Percentiles rank a stretch among this genome's conserved stretches.
phyloP scores from a whole-genome alignment of 1,140 invertebrate species.

The Drosophila busckii region DNA sequence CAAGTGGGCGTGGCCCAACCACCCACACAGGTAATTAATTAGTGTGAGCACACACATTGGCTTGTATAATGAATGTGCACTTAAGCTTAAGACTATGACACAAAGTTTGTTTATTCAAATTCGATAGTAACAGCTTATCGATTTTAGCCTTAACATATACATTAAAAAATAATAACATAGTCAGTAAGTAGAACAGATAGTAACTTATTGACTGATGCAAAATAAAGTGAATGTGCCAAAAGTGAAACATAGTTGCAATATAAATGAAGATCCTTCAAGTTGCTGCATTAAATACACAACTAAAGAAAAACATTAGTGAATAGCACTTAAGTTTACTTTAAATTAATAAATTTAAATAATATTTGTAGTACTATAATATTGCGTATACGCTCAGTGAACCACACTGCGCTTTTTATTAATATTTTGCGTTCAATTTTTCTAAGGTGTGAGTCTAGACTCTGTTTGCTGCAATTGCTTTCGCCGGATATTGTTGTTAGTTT shows the following conservation, averaged over 20 bases:
- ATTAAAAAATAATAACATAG: neutral
- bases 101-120: neutral
- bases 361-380: no score
- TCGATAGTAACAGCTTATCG: neutral
- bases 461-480: slow-evolving; percentile 72
- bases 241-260: no score
- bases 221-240: no score
- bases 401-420: slow-evolving; percentile 35
- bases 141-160: neutral
- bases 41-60: slow-evolving; percentile 11
- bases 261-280: no score
- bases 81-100: neutral
- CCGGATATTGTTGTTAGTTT: slow-evolving; percentile 76
- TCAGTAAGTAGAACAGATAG: no score
- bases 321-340: no score
- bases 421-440: slow-evolving; percentile 29
- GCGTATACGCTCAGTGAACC: no score
- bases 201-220: no score
- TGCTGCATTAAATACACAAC: no score
- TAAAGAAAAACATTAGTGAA: no score
- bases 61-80: slow-evolving; percentile 16
- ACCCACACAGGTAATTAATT: slow-evolving; percentile 25
- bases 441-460: slow-evolving; percentile 33
- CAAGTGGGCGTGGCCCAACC: slow-evolving; percentile 5
- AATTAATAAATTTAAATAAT: no score